Conservation (phyloP, 2,113 vertebrate genomes). For the Tetrao urogallus region DNA sequence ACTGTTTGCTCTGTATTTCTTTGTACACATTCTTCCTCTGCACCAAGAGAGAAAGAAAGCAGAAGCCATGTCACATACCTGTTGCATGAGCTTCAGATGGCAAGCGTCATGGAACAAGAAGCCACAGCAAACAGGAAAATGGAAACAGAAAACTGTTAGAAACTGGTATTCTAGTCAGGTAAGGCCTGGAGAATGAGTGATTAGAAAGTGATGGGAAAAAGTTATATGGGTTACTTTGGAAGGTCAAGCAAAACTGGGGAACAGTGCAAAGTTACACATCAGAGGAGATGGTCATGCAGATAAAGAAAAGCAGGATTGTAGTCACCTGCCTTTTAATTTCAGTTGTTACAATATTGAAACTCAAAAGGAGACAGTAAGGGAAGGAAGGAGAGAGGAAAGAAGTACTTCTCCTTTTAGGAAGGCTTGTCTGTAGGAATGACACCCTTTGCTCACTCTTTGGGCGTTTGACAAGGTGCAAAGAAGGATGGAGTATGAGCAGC, state of each 20-base stretch:
- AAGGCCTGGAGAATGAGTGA: neutral
- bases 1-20: neutral
- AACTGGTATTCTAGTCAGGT: neutral
- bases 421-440: slow-evolving; percentile 35
- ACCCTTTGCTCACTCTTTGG: slow-evolving; percentile 55
- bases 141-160: slow-evolving; percentile 55
- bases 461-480: slow-evolving; percentile 48
- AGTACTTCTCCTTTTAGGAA: neutral
- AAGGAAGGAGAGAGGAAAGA: slow-evolving; percentile 16
- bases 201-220: slow-evolving; percentile 32
- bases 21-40: neutral
- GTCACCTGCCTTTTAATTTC: slow-evolving; percentile 37
- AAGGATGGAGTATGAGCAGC: slow-evolving; percentile 45
- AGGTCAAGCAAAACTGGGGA: neutral
- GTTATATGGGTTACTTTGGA: neutral
- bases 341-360: slow-evolving; percentile 8
- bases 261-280: neutral
- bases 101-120: slow-evolving; percentile 49
- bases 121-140: slow-evolving; percentile 53
- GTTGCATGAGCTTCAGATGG: slow-evolving; percentile 78
- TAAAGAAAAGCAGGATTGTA: neutral
- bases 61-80: slow-evolving; percentile 85
- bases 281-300: slow-evolving; percentile 43
- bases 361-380: slow-evolving; percentile 13
- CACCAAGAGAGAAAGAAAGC: slow-evolving; percentile 6